Percentiles rank a stretch among this genome's conserved stretches.
Evolutionary conservation across 2,113 vertebrate species (phyloP).

Genomic region (Circaetus gallicus): DNA sequence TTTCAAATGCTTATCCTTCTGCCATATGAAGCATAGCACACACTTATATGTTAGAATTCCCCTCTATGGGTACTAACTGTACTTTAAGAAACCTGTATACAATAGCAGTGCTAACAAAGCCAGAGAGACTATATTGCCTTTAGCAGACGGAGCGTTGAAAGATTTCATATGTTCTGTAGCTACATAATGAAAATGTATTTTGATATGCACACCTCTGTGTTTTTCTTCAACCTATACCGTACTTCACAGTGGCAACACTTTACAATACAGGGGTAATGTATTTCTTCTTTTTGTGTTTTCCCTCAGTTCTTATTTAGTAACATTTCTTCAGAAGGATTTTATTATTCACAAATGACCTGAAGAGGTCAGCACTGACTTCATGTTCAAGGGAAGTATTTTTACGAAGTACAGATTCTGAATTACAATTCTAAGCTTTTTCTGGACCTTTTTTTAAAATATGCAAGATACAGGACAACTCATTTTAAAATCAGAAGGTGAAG

Average conservation of each 20-base stretch:
- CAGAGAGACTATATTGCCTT: conserved; percentile 2
- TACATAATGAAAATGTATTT: neutral
- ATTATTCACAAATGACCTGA: conserved; percentile 65
- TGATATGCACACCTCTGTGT: neutral
- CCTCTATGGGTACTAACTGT: neutral
- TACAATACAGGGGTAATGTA: neutral
- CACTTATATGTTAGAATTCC: neutral
- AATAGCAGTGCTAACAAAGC: conserved; percentile 4
- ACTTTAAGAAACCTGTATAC: neutral
- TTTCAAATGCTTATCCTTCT: conserved; percentile 5
- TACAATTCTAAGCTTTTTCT: conserved; percentile 47
- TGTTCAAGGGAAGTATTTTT: conserved; percentile 65
- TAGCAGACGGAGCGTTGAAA: neutral
- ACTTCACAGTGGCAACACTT: neutral
- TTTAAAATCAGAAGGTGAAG: conserved; percentile 33
- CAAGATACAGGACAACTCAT: neutral
- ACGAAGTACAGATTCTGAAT: conserved; percentile 54
- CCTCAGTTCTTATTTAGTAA: neutral
- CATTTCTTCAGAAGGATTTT: conserved; percentile 44
- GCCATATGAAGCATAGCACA: neutral
- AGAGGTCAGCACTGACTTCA: conserved; percentile 67
- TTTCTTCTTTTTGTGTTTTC: neutral
- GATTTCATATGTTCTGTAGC: neutral
- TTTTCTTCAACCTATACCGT: neutral
- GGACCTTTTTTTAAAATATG: conserved; percentile 42